Conservation (phyloP, 2,888 invertebrate species). For the Orgyia antiqua region DNA sequence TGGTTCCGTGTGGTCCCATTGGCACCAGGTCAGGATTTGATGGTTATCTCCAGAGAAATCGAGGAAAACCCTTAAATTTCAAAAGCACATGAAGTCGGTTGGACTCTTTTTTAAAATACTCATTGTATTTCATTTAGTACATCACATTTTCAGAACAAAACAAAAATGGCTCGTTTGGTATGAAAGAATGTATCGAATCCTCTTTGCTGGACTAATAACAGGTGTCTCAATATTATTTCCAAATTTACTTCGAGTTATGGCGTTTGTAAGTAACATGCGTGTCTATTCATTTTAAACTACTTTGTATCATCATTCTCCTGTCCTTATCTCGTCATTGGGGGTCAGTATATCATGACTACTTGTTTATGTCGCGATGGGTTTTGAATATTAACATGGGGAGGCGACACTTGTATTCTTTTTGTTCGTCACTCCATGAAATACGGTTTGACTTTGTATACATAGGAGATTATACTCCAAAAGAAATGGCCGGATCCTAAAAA, state of each 20-base stretch:
- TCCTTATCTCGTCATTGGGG: constrained; percentile 3
- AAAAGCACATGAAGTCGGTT: too few relatives aligned
- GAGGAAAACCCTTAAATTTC: too few relatives aligned
- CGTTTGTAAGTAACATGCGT: constrained; percentile 57
- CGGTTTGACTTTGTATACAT: background rate
- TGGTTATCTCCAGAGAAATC: too few relatives aligned
- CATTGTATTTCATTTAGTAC: background rate
- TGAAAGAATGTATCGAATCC: constrained; percentile 40
- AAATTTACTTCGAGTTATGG: constrained; percentile 39
- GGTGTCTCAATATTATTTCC: constrained; percentile 36
- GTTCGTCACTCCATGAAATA: too few relatives aligned
- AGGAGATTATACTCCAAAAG: background rate
- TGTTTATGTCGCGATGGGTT: too few relatives aligned
- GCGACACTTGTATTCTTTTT: too few relatives aligned
- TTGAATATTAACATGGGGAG: background rate
- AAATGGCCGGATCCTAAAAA: too few relatives aligned
- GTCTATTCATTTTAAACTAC: too few relatives aligned
- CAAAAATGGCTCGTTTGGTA: constrained; percentile 20
- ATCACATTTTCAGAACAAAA: constrained; percentile 23
- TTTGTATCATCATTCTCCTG: too few relatives aligned
- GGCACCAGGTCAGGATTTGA: too few relatives aligned
- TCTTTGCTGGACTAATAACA: constrained; percentile 37
- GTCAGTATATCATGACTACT: background rate
- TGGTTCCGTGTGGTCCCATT: too few relatives aligned
- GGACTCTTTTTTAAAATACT: too few relatives aligned